phyloP scores from a whole-genome alignment of 1,140 invertebrate species.

The Nylanderia fulva region DNA sequence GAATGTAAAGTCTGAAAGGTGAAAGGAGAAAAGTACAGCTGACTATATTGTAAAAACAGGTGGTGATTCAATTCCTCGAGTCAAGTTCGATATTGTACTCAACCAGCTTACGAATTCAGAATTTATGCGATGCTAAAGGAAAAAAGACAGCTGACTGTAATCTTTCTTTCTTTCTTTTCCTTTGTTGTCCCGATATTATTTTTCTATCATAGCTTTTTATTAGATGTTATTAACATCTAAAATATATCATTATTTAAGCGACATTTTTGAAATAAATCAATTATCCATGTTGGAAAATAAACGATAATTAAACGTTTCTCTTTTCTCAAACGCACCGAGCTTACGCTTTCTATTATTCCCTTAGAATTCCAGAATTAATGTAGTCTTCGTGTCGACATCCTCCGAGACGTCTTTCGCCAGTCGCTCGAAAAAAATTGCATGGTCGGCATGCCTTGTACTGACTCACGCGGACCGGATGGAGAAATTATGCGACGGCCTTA shows the following conservation, averaged over 20 bases:
- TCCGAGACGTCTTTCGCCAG: not conserved
- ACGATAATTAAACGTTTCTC: not conserved
- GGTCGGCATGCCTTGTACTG: slow-evolving; percentile 49
- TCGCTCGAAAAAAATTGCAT: slow-evolving; percentile 42
- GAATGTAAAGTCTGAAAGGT: not conserved
- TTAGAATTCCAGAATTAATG: not conserved
- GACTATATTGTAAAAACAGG: not conserved
- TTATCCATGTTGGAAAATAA: not conserved
- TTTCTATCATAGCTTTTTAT: not conserved
- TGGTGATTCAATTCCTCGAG: not conserved
- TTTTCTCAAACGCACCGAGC: not conserved
- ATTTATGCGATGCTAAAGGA: not conserved
- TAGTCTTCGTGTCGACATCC: slow-evolving; percentile 13
- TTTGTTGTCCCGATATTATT: not conserved
- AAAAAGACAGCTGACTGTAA: not conserved
- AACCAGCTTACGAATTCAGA: not conserved
- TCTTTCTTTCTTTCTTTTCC: not conserved
- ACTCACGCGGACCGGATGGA: slow-evolving; percentile 80
- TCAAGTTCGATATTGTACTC: not conserved
- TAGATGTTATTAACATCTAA: not conserved
- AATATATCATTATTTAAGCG: not conserved
- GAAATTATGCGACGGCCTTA: slow-evolving; percentile 79
- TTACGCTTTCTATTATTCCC: not conserved
- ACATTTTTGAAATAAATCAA: slow-evolving; percentile 9
- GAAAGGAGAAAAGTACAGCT: not conserved